Base-by-base conservation (phyloP, 2,797 vertebrate genomes). In the Catharus ustulatus region DNA sequence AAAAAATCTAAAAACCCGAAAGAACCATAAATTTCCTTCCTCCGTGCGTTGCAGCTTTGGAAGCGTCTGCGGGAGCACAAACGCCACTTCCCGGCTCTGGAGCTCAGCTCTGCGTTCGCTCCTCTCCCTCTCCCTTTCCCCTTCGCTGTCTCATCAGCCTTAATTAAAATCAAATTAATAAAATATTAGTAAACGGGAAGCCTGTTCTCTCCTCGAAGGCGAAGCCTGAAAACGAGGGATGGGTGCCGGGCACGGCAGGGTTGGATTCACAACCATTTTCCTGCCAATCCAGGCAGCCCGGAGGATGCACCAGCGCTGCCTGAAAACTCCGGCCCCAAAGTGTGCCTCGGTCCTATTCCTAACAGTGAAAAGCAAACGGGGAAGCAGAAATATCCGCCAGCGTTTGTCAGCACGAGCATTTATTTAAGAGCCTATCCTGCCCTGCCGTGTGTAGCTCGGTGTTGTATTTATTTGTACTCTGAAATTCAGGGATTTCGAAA, bases 391-490 rank as follows among this genome's bases (percentile, higher is more conserved):
- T 1, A 5, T 2, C 1, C n/a, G 13, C 7, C 52, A 2, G 15
- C 22, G 5, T 26, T 43, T 34, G 7, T 38, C 84, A 15, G 52
- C 76, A 8, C 38, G 6, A 18, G 11, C 32, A 0, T 66, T 55
- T 51, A 13, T 89, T 62, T 11, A 7, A 8, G n/a, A 68, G 24
- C 43, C 46, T 2, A 10, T 45, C 36, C 69, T 11, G 9, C 61
- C 34, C 32, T 7, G 7, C 74, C 43, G 20, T 1, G 73, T 2
- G 40, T 0, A 21, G 34, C 17, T 38, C 0, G 52, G 14, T 6
- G 6, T 11, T 21, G 2, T 4, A 1, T 26, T 5, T 4, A 1
- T 26, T 5, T 3, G 38, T 16, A 0, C 43, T 32, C 48, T 9
- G 64, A 76, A 36, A 45, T 19, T 27, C 77, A 5, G 18, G 40